Percentiles rank a stretch among this genome's conserved stretches.
Evolutionary conservation across 2,797 vertebrate genomes (phyloP).

Genomic region (Cheirogaleus major): DNA sequence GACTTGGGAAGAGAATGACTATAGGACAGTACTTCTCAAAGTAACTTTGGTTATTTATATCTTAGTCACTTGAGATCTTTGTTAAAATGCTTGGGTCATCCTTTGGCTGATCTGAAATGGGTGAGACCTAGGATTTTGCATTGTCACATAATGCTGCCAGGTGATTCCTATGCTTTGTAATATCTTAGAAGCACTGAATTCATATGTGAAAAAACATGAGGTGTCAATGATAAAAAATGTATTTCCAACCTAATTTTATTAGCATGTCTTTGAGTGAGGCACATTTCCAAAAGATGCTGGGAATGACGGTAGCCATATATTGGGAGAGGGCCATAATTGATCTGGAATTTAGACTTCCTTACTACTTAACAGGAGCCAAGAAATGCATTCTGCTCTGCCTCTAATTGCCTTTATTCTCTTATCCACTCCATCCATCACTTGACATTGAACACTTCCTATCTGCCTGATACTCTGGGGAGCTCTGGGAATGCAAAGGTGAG

Average conservation of each 20-base stretch:
- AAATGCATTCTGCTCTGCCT: not conserved
- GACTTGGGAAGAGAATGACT: not conserved
- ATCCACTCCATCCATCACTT: slow-evolving; percentile 4
- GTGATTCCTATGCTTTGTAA: not conserved
- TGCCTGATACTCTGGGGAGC: not conserved
- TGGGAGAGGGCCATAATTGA: not conserved
- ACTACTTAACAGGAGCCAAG: not conserved
- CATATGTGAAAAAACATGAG: not conserved
- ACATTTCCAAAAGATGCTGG: not conserved
- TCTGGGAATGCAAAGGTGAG: slow-evolving; percentile 32
- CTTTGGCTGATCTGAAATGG: not conserved
- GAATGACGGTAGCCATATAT: too few relatives aligned
- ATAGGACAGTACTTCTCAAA: not conserved
- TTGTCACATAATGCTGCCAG: not conserved
- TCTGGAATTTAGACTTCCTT: slow-evolving; percentile 22
- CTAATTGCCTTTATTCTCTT: slow-evolving; percentile 57
- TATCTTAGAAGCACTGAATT: not conserved
- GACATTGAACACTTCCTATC: not conserved
- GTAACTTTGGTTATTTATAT: not conserved
- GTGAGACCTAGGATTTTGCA: not conserved
- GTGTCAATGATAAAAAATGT: not conserved
- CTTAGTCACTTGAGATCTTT: not conserved
- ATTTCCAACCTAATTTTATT: not conserved
- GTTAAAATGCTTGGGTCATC: not conserved
- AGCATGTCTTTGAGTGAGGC: not conserved